phyloP scores from a whole-genome alignment of 2,113 vertebrate species.

The Lasiurus cinereus region DNA sequence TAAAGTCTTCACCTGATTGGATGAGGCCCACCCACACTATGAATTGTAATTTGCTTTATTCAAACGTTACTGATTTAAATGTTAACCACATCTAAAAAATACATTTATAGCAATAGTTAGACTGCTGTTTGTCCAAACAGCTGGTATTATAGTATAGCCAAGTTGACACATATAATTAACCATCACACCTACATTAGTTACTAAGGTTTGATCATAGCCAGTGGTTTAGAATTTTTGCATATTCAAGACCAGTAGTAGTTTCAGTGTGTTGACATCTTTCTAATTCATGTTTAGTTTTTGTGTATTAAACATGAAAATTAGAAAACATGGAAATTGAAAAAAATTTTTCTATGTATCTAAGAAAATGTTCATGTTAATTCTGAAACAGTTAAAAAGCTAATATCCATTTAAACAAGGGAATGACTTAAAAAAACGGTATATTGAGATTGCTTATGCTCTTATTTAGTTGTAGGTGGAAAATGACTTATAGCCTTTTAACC shows the following conservation, averaged over 20 bases:
- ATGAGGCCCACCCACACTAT: not conserved
- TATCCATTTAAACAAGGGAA: not conserved
- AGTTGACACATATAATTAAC: not conserved
- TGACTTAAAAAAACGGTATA: not conserved
- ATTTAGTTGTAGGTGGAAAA: not conserved
- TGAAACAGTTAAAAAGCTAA: not conserved
- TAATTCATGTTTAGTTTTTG: not conserved
- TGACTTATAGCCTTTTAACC: not conserved
- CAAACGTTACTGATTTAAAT: not conserved
- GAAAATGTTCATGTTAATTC: slow-evolving; percentile 20
- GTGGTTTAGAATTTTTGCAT: not conserved
- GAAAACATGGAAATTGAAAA: not conserved
- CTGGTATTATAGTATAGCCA: not conserved
- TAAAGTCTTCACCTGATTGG: not conserved
- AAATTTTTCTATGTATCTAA: not conserved
- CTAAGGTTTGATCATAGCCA: not conserved
- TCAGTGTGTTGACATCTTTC: not conserved
- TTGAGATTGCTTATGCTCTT: not conserved
- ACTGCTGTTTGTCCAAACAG: not conserved
- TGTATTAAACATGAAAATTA: not conserved
- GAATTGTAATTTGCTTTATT: not conserved
- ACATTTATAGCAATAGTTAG: not conserved
- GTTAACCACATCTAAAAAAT: not conserved
- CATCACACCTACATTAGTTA: not conserved
- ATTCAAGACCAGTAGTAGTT: not conserved